phyloP scores from a whole-genome alignment of 2,113 vertebrate genomes.

The Notothenia rossii region DNA sequence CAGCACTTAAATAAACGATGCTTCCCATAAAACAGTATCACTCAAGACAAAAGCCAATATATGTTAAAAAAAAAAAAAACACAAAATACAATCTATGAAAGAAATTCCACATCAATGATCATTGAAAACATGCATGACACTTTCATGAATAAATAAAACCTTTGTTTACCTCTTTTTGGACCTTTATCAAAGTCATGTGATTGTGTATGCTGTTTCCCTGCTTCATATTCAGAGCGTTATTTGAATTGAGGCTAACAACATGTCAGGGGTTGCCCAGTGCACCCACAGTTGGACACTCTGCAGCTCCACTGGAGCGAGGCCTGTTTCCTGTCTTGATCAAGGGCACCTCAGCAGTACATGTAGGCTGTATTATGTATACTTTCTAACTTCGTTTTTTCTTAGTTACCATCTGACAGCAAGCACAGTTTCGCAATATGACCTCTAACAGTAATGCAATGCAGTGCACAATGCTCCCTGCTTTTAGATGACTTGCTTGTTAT shows the following conservation, averaged over 20 bases:
- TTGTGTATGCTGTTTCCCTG: background rate
- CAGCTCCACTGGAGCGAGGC: conserved; percentile 24
- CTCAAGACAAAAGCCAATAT: background rate
- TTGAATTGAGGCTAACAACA: conserved; percentile 17
- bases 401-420: conserved; percentile 34
- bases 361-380: background rate
- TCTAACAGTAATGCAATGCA: conserved; percentile 11
- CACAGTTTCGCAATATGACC: conserved; percentile 22
- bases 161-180: conserved; percentile 19
- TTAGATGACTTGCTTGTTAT: conserved; percentile 3
- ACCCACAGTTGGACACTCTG: conserved; percentile 3
- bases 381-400: conserved; percentile 9
- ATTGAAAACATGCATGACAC: background rate
- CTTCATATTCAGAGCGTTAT: conserved; percentile 27
- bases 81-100: background rate
- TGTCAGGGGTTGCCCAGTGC: conserved; percentile 8
- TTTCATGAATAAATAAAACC: conserved; percentile 21
- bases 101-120: background rate
- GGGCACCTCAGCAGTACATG: conserved; percentile 39
- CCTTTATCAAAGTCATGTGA: conserved; percentile 41
- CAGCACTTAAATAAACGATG: conserved; percentile 69
- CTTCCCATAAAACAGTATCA: conserved; percentile 11
- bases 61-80: background rate
- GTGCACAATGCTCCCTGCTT: background rate
- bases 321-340: conserved; percentile 50